Percentiles rank a stretch among this genome's conserved stretches.
Conservation (phyloP, 2,888 invertebrate genomes). For the Lamproptera curius region DNA sequence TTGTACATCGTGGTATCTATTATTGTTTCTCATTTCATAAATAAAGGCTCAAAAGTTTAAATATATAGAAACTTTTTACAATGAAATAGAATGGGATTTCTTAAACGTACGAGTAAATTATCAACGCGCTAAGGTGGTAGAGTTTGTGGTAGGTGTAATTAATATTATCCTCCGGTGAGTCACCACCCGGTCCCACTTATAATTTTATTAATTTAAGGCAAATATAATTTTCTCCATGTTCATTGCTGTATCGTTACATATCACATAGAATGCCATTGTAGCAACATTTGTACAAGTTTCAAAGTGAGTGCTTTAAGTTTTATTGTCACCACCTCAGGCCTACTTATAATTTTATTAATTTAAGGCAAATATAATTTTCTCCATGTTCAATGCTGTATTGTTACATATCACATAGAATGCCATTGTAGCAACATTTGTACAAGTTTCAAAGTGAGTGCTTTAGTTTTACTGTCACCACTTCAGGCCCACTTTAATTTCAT, state of each 20-base stretch:
- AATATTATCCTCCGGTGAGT: conserved; percentile 5
- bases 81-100: too few species aligned
- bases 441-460: too few species aligned
- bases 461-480: too few species aligned
- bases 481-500: conserved; percentile 13
- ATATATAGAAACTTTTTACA: too few species aligned
- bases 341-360: conserved; percentile 14
- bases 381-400: conserved; percentile 2
- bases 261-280: neutral
- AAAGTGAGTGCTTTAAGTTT: conserved; percentile 9
- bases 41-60: too few species aligned
- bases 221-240: conserved; percentile 14
- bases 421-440: too few species aligned
- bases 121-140: conserved; percentile 1
- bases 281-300: too few species aligned
- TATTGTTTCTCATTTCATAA: too few species aligned
- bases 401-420: neutral
- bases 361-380: conserved; percentile 14
- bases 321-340: conserved; percentile 11
- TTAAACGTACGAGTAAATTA: neutral
- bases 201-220: conserved; percentile 12
- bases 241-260: conserved; percentile 1
- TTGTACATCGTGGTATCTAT: too few species aligned
- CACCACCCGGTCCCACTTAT: conserved; percentile 4
- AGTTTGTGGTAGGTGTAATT: conserved; percentile 7